Base-by-base conservation (phyloP, 2,113 vertebrate species). In the Mustela lutreola region DNA sequence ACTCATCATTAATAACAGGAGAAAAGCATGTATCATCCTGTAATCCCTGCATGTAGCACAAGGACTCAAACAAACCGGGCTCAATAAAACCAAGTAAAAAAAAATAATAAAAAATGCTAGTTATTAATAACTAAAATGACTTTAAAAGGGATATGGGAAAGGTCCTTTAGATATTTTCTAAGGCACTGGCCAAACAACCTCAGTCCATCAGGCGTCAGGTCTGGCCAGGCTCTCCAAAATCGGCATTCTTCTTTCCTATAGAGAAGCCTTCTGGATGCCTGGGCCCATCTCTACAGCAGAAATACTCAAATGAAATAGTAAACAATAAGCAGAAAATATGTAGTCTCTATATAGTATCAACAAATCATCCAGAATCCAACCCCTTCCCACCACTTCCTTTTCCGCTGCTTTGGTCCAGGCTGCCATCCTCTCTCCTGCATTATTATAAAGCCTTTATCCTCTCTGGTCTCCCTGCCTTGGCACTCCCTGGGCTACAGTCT, bases 151-250 rank as follows among this genome's bases (percentile, higher is more conserved):
- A 48, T 12, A 15, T 56, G 39, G 70, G 36, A 63, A 60, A 26
- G 71, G 78, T 39, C 24, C 78, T 28, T 48, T 83, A 88, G 63
- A 19, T 89, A 42, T 56, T 92, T 94, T 73, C 91, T 85, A 94
- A 85, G n/a, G 82, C 76, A 91, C 81, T 80, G 45, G 18, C 15
- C 28, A 16, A 60, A 89, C 67, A 78, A 62, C 24, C 62, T 4
- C 21, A 2, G 6, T 79, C 24, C 26, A 42, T 67, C 31, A 50
- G 15, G 36, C 11, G 8, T 67, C 31, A 82, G 36, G n/a, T 45
- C 14, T 82, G 42, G 39, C 48, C 86, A 45, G 14, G 31, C 75
- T 83, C 78, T 89, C 36, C 11, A 70, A 71, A 4, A 22, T 26
- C 36, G 19, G 8, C 8, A 14, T 12, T 70, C 19, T 71, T 70